phyloP scores from a whole-genome alignment of 2,797 vertebrate genomes.

The Carapus acus region DNA sequence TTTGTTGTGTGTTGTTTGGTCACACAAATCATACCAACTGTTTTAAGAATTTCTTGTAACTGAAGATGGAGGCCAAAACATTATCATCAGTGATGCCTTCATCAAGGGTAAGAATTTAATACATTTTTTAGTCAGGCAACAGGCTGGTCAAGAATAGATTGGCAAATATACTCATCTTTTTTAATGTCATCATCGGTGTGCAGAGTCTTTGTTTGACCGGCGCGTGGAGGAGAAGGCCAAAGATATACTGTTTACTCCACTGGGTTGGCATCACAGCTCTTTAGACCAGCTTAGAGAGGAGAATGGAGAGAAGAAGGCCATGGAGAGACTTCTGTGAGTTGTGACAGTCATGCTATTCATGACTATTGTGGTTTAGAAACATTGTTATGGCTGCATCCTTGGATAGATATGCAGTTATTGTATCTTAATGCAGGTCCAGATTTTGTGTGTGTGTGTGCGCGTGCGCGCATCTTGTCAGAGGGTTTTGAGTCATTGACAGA shows the following conservation, averaged over 20 bases:
- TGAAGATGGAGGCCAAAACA: slow-evolving; percentile 91
- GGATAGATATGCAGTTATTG: too few relatives aligned
- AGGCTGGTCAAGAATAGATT: neutral
- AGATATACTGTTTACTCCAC: slow-evolving; percentile 90
- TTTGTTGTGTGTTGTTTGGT: neutral
- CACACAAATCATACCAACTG: neutral
- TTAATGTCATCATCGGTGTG: neutral
- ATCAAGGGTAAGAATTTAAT: slow-evolving; percentile 83
- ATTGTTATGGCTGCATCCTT: too few relatives aligned
- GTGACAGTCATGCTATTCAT: neutral
- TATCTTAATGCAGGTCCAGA: too few relatives aligned
- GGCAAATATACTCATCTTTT: neutral
- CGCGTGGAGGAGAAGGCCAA: slow-evolving; percentile 97
- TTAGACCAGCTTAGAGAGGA: slow-evolving; percentile 95
- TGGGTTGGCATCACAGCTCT: slow-evolving; percentile 97
- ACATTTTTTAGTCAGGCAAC: neutral
- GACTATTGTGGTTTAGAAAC: too few relatives aligned
- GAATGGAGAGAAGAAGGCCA: slow-evolving; percentile 97
- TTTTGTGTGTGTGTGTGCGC: too few relatives aligned
- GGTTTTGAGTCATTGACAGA: too few relatives aligned
- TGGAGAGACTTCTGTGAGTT: slow-evolving; percentile 97
- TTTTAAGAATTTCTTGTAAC: slow-evolving; percentile 85
- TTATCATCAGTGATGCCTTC: slow-evolving; percentile 96
- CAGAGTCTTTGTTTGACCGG: slow-evolving; percentile 95
- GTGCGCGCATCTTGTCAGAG: too few relatives aligned